These are phyloP conservation scores for Australoheros facetus DNA, from an alignment of 2,797 vertebrate species.

Conservation along the genomic window DNA sequence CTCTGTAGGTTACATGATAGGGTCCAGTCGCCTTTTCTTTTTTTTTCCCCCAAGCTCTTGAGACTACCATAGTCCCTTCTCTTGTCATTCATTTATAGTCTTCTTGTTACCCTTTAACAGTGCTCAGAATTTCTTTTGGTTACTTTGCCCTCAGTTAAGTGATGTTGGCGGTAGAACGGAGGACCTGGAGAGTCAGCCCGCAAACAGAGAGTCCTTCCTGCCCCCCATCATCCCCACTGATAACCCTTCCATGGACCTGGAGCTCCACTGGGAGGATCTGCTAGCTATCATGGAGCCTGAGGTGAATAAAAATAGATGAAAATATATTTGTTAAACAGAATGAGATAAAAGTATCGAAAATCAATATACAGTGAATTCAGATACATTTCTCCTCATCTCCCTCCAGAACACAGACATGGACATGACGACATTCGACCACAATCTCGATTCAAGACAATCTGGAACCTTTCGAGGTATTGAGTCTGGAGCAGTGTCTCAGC, in stretches of 20 bases:
- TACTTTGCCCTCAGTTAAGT: conserved; percentile 75
- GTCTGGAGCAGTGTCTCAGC: conserved; percentile 1
- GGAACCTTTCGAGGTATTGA: conserved; percentile 53
- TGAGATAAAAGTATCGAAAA: not conserved
- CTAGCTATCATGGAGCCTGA: conserved; percentile 92
- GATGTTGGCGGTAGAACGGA: conserved; percentile 72
- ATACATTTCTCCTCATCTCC: not conserved
- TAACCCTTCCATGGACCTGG: conserved; percentile 84
- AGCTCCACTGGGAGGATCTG: conserved; percentile 95
- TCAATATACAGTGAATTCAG: not conserved
- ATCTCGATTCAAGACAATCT: conserved; percentile 11
- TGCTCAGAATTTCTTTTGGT: not conserved
- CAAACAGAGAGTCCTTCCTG: conserved; percentile 67
- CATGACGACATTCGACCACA: conserved; percentile 68
- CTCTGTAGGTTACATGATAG: no score
- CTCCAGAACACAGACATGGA: conserved; percentile 84
- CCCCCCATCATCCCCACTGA: conserved; percentile 77
- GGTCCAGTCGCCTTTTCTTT: no score
- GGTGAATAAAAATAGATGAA: conserved; percentile 67
- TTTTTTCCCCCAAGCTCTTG: no score
- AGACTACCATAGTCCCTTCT: not conserved
- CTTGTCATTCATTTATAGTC: not conserved
- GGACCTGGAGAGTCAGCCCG: conserved; percentile 64
- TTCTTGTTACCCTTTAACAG: not conserved
- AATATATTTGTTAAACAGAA: not conserved